phyloP scores from a whole-genome alignment of 2,797 vertebrate species.

The Steatocranus sp. region DNA sequence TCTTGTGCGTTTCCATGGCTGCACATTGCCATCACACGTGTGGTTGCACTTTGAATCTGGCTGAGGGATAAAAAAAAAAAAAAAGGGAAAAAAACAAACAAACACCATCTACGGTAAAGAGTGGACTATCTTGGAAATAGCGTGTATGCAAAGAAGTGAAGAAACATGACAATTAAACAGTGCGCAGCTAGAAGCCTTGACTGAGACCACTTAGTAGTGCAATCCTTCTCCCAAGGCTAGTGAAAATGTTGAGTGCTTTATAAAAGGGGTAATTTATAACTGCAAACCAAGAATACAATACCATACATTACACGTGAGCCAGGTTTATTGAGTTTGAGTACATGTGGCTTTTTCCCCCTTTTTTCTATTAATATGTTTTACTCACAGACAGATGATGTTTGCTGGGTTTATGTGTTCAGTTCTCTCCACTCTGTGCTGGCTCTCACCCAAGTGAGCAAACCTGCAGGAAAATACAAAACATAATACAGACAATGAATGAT shows the following conservation, averaged over 20 bases:
- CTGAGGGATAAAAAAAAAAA: not conserved
- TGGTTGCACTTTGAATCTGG: not conserved
- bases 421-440: slow-evolving; percentile 86
- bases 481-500: not conserved
- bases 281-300: not conserved
- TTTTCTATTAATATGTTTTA: slow-evolving; percentile 40
- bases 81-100: not conserved
- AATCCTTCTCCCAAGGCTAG: not conserved
- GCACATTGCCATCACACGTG: slow-evolving; percentile 40
- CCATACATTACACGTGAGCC: not conserved
- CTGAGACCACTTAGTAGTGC: slow-evolving; percentile 23
- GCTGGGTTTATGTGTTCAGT: slow-evolving; percentile 72
- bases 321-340: not conserved
- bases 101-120: not conserved
- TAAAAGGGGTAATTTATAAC: not conserved
- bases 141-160: not conserved
- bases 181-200: not conserved
- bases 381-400: slow-evolving; percentile 87
- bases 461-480: slow-evolving; percentile 54
- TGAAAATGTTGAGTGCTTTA: slow-evolving; percentile 2
- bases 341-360: accelerated
- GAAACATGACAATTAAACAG: slow-evolving; percentile 4
- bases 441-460: slow-evolving; percentile 90
- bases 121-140: not conserved
- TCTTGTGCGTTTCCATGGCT: not conserved